A percentile compares a stretch with the other conserved stretches of the same genome.
These are phyloP conservation scores for Galendromus occidentalis DNA, from an alignment of 1,140 invertebrate species.

Conservation along the genomic window DNA sequence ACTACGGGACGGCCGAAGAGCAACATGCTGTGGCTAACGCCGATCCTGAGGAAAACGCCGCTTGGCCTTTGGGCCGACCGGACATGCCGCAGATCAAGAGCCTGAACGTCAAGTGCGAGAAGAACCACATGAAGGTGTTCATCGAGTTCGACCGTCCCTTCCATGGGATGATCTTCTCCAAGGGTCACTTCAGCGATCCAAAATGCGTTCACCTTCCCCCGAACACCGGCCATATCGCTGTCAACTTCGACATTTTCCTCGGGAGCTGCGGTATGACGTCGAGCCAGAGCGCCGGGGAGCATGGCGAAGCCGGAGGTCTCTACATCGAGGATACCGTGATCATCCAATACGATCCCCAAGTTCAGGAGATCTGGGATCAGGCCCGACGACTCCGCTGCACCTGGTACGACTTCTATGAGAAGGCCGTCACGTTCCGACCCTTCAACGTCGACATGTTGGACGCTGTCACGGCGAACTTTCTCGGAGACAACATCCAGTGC, in stretches of 20 bases:
- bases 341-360: constrained; percentile 80
- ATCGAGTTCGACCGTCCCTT: constrained; percentile 84
- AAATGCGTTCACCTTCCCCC: constrained; percentile 77
- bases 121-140: constrained; percentile 54
- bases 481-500: constrained; percentile 79
- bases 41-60: constrained; percentile 3
- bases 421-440: constrained; percentile 73
- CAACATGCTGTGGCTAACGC: neutral
- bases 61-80: neutral
- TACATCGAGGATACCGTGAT: constrained; percentile 89
- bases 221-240: constrained; percentile 63
- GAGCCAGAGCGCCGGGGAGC: constrained; percentile 38
- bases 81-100: constrained; percentile 62
- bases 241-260: constrained; percentile 74
- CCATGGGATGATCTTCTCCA: constrained; percentile 87
- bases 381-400: constrained; percentile 67
- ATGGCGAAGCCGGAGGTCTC: constrained; percentile 29
- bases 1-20: neutral
- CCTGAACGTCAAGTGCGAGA: constrained; percentile 81
- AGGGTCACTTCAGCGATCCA: constrained; percentile 60
- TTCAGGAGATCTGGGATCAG: constrained; percentile 59
- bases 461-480: constrained; percentile 77
- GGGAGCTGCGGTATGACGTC: constrained; percentile 75
- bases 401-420: constrained; percentile 88
- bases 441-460: constrained; percentile 79